Base-by-base conservation (phyloP, 2,797 vertebrate species). In the Lagocephalus sceleratus region DNA sequence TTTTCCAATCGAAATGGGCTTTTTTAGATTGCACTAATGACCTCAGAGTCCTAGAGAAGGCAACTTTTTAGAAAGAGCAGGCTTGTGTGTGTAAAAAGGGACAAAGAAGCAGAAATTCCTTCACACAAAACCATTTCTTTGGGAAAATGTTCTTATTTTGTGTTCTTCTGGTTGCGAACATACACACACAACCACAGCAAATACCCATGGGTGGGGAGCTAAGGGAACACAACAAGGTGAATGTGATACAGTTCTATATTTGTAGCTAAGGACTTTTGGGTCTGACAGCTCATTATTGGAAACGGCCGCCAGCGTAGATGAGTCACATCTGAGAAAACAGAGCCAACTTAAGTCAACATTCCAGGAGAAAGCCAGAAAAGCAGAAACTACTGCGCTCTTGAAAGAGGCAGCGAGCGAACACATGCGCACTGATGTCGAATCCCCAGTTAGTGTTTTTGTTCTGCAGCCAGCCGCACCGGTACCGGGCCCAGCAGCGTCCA, bases 1-100 rank as follows among this genome's bases (percentile, higher is more conserved):
- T 10, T 62, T 67, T 52, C 14, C 17, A 53, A 61, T 22, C 19
- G 25, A 68, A 77, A 88, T 85, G 87, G 86, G 84, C 87, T 85
- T 43, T 51, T 38, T 19, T 45, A 42, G 6, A 59, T 56, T 56
- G 49, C 41, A 68, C 26, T 58, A 38, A 72, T 35, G 32, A 35
- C 10, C 32, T 35, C 32, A 35, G 7, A 29, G 26, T 5, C 8
- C 32, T 41, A 71, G 21, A 63, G 91, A 94, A 94, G 88, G 90
- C 87, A 91, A 91, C 85, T 88, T 78, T n/a, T 88, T 62, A 83
- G 73, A 66, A 75, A 67, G 76, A 83, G 66, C 68, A 68, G 56
- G 60, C 52, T 62, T 75, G 54, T 62, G 52, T 46, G 48, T 60
- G 52, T 22, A 71, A 45, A 19, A 25, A 49, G 63, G 5, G 48